A percentile compares a stretch with the other conserved stretches of the same genome.
Conservation (phyloP, 2,797 vertebrate species). For the Hemitrygon akajei region DNA sequence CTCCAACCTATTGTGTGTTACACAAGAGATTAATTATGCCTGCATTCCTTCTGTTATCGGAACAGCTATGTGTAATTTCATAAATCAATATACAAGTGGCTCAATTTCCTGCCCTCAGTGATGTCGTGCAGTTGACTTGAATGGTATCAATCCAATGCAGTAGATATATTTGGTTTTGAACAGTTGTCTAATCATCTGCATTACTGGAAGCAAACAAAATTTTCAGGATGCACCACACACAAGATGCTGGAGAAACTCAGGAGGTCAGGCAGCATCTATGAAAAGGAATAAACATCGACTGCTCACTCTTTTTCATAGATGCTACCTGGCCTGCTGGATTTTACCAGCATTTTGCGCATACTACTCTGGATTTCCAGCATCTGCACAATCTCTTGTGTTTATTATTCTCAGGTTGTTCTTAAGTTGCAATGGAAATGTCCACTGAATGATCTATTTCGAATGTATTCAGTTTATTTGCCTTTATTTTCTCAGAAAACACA, state of each 20-base stretch:
- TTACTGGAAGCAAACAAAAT: not conserved
- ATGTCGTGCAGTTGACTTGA: not conserved
- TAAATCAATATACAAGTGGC: not conserved
- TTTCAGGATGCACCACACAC: not conserved
- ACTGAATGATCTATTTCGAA: not conserved
- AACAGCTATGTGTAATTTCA: not conserved
- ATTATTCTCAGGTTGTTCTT: not conserved
- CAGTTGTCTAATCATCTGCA: not conserved
- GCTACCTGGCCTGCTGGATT: too few species aligned
- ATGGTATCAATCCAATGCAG: not conserved
- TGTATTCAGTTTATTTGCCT: not conserved
- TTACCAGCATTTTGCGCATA: too few species aligned
- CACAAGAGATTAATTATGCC: not conserved
- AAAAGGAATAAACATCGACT: too few species aligned
- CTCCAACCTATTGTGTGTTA: not conserved
- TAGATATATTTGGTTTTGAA: not conserved
- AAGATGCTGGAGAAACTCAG: too few species aligned
- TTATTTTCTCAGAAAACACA: constrained; percentile 9
- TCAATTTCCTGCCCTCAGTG: not conserved
- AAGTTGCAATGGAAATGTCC: not conserved
- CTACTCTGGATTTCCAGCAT: too few species aligned
- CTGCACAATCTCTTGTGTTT: too few species aligned
- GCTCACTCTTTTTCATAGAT: too few species aligned
- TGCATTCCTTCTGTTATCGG: not conserved
- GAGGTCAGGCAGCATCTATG: too few species aligned